phyloP scores from a whole-genome alignment of 2,113 vertebrate genomes.

The Piliocolobus tephrosceles region DNA sequence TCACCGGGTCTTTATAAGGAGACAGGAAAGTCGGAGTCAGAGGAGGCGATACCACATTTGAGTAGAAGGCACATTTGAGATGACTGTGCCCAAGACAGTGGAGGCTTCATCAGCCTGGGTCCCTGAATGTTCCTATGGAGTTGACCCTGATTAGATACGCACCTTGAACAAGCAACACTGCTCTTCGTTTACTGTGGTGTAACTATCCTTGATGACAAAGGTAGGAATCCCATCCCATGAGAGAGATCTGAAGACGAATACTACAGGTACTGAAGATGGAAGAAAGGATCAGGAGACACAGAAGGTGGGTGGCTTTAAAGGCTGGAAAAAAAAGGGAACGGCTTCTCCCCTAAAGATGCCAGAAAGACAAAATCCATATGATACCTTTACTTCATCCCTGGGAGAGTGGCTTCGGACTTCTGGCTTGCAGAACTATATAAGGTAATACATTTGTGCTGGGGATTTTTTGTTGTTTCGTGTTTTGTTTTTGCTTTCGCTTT shows the following conservation, averaged over 20 bases:
- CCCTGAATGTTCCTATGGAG: not conserved
- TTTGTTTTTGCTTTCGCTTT: too few relatives aligned
- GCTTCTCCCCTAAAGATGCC: not conserved
- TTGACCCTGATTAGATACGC: not conserved
- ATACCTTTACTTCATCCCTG: not conserved
- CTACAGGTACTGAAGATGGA: not conserved
- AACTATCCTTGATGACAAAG: not conserved
- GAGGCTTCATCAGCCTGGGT: not conserved
- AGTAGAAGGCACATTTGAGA: too few relatives aligned
- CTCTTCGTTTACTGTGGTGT: not conserved
- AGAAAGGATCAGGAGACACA: too few relatives aligned
- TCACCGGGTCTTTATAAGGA: not conserved
- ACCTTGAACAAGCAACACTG: not conserved
- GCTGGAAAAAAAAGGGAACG: not conserved
- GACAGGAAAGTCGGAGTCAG: not conserved
- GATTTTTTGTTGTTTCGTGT: too few relatives aligned
- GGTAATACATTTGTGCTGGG: not conserved
- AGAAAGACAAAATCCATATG: not conserved
- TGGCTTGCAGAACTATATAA: not conserved
- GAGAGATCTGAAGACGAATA: too few relatives aligned
- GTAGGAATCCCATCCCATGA: not conserved
- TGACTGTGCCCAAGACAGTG: not conserved
- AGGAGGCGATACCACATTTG: not conserved
- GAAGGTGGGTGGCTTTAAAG: not conserved
- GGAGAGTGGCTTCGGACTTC: not conserved